These are phyloP conservation scores for Rynchops niger DNA, from an alignment of 2,113 vertebrate genomes.

Conservation along the genomic window DNA sequence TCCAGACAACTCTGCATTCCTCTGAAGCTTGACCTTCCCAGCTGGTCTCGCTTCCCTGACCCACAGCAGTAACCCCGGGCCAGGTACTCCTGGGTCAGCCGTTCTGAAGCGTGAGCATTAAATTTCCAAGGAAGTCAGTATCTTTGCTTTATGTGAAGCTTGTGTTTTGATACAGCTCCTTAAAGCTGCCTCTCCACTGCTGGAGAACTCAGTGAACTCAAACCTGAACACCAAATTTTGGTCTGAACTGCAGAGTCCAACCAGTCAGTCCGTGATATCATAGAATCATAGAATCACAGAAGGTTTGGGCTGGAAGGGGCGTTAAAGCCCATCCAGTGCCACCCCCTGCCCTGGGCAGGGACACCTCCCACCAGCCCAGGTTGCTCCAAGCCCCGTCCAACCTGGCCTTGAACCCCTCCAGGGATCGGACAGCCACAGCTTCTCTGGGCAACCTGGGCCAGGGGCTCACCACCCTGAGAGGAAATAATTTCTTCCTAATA, in stretches of 20 bases:
- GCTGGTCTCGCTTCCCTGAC: background rate
- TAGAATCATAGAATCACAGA: background rate
- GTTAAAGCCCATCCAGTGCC: background rate
- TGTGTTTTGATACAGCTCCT: background rate
- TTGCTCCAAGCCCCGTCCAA: background rate
- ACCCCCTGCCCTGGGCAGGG: background rate
- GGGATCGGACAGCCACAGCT: background rate
- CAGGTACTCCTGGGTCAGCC: background rate
- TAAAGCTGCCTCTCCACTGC: background rate
- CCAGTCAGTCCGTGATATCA: background rate
- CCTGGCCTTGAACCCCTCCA: background rate
- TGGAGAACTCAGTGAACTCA: background rate
- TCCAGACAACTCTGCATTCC: background rate
- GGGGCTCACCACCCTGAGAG: too few species aligned
- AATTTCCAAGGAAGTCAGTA: background rate
- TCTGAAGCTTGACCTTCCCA: background rate
- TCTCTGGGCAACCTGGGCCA: too few species aligned
- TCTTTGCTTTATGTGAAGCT: background rate
- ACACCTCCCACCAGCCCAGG: background rate
- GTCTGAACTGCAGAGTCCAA: background rate
- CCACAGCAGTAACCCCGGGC: background rate
- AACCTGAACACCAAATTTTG: background rate
- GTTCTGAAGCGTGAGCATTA: background rate
- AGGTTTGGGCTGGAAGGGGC: background rate
- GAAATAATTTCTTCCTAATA: too few species aligned